phyloP scores from a whole-genome alignment of 2,888 invertebrate genomes.

The Cerceris ruficornis region DNA sequence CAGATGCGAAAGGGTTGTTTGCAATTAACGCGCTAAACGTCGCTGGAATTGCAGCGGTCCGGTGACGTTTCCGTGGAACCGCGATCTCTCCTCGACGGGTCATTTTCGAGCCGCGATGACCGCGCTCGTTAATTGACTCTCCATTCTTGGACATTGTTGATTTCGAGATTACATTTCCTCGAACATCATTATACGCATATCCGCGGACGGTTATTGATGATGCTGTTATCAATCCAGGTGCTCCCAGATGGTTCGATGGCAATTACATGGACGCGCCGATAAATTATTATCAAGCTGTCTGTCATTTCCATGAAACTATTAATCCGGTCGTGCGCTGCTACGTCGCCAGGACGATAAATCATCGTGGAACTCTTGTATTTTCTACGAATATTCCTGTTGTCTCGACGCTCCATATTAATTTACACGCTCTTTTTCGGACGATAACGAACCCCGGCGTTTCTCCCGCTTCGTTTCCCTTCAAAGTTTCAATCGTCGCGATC shows the following conservation, averaged over 20 bases:
- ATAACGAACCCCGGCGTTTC: neutral
- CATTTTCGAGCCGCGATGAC: no score
- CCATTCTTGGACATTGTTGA: constrained; percentile 10
- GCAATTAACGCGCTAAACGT: no score
- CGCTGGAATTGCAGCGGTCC: no score
- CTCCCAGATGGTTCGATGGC: constrained; percentile 53
- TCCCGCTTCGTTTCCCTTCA: neutral
- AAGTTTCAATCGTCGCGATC: no score
- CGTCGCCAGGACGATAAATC: constrained; percentile 59
- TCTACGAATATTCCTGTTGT: constrained; percentile 29
- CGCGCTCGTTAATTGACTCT: constrained; percentile 9
- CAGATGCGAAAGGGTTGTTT: no score
- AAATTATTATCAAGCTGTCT: constrained; percentile 67
- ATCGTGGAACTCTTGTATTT: constrained; percentile 36
- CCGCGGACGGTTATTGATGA: constrained; percentile 52
- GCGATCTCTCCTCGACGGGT: no score
- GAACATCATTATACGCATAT: constrained; percentile 49
- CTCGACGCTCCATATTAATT: constrained; percentile 27
- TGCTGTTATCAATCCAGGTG: constrained; percentile 57
- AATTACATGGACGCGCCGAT: constrained; percentile 60
- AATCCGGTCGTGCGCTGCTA: constrained; percentile 50
- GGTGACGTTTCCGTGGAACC: no score
- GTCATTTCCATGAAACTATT: constrained; percentile 65
- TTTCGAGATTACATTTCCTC: constrained; percentile 39
- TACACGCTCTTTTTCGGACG: constrained; percentile 12